phyloP scores from a whole-genome alignment of 2,888 invertebrate species.

The Drosophila anceps region DNA sequence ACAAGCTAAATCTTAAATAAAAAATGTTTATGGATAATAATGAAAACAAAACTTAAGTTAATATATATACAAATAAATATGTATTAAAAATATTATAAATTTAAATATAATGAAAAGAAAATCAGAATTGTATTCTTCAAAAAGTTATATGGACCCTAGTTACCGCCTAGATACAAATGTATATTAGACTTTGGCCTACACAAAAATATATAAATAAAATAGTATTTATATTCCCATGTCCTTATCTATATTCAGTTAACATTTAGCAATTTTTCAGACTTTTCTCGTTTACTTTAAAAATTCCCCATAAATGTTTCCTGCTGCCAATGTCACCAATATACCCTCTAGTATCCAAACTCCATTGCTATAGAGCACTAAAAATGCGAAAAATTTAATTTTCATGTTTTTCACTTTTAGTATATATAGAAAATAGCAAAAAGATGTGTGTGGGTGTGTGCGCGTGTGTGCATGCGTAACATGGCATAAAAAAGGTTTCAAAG shows the following conservation, averaged over 20 bases:
- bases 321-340: background rate
- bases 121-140: too few species aligned
- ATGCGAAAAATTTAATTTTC: slow-evolving; percentile 1
- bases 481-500: slow-evolving; percentile 30
- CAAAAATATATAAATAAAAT: background rate
- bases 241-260: background rate
- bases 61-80: too few species aligned
- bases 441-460: background rate
- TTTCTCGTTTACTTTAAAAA: background rate
- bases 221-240: background rate
- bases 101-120: too few species aligned
- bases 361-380: background rate
- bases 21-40: background rate
- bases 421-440: background rate
- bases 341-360: background rate
- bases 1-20: background rate
- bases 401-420: background rate
- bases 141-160: too few species aligned
- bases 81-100: too few species aligned
- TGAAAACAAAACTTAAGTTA: too few species aligned
- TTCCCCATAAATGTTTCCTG: background rate
- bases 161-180: too few species aligned
- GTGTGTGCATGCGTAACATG: slow-evolving; percentile 17
- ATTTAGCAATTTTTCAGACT: background rate
- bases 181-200: too few species aligned